These are phyloP conservation scores for Chrysochloris asiatica DNA, from an alignment of 2,113 vertebrate species.

Conservation along the genomic window DNA sequence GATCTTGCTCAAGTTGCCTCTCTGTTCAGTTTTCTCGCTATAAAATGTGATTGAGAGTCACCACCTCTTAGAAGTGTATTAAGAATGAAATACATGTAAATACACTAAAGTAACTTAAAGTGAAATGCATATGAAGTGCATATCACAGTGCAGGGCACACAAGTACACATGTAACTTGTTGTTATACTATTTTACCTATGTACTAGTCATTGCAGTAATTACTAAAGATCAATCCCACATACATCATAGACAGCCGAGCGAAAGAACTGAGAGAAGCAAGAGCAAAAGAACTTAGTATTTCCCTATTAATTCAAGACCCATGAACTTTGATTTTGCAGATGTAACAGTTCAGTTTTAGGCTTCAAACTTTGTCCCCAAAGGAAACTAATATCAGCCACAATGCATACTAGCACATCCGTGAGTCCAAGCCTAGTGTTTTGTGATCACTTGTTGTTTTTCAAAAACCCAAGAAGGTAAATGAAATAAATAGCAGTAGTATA, in stretches of 20 bases:
- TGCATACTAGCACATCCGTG: background rate
- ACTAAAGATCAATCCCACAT: background rate
- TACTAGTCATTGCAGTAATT: background rate
- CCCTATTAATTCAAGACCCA: background rate
- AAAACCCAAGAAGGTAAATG: background rate
- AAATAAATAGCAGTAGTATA: slow-evolving; percentile 28
- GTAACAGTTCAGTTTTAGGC: background rate
- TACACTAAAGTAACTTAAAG: background rate
- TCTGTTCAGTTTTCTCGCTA: background rate
- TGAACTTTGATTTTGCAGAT: background rate
- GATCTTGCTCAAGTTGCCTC: background rate
- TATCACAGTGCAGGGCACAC: background rate
- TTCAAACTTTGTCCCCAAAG: background rate
- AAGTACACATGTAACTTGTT: background rate
- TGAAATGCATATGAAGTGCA: background rate
- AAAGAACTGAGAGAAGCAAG: background rate
- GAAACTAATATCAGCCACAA: background rate
- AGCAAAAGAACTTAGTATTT: background rate
- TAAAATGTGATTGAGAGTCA: background rate
- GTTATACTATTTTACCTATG: background rate
- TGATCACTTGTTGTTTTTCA: background rate
- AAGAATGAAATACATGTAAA: background rate
- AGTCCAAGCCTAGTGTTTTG: background rate
- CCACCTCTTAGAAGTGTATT: background rate
- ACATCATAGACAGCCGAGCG: background rate